Evolutionary conservation across 2,888 invertebrate genomes (phyloP).

Genomic region (Cremastinae sp.): DNA sequence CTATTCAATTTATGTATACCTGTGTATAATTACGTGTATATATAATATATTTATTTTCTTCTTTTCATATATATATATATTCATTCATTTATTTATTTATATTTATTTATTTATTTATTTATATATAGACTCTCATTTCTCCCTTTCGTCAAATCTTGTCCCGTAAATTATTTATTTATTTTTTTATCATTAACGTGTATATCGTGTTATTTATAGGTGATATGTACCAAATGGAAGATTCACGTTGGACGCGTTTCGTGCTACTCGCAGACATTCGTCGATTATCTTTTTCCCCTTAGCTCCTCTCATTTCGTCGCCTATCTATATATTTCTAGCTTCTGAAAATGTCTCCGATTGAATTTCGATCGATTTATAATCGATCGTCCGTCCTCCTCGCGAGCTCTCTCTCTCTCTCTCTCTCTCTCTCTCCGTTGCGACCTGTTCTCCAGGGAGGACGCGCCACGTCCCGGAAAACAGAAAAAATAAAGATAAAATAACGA

Average conservation of each 20-base stretch:
- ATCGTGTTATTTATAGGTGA: conserved; percentile 73
- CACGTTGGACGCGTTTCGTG: conserved; percentile 72
- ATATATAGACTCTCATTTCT: conserved; percentile 59
- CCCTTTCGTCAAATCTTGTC: conserved; percentile 51
- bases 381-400: conserved; percentile 27
- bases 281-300: conserved; percentile 6
- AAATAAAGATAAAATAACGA: conserved; percentile 27
- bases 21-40: conserved; percentile 64
- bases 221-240: conserved; percentile 81
- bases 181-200: conserved; percentile 55
- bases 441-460: conserved; percentile 38
- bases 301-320: conserved; percentile 10
- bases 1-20: conserved; percentile 60
- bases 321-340: not conserved
- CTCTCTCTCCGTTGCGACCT: conserved; percentile 15
- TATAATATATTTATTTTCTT: conserved; percentile 60
- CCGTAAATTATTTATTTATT: conserved; percentile 40
- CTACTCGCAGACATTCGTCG: conserved; percentile 52
- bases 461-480: conserved; percentile 46
- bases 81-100: conserved; percentile 54
- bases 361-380: conserved; percentile 42
- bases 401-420: conserved; percentile 25
- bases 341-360: too few species aligned
- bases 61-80: conserved; percentile 57
- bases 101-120: conserved; percentile 57